Conservation (phyloP, 2,113 vertebrate species). For the Myanophis thanlyinensis region DNA sequence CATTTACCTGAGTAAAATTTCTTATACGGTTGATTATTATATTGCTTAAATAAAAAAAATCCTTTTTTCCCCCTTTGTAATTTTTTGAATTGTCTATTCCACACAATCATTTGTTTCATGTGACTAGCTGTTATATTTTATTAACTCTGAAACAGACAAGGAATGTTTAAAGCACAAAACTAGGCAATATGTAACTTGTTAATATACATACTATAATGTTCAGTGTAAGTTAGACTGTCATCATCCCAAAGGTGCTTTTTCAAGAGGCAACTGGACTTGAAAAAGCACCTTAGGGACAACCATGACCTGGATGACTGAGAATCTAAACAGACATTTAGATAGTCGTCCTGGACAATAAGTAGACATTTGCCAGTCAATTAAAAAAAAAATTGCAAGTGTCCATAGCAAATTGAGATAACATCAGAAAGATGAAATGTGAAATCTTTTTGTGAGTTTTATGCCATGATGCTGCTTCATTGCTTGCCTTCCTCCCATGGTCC, state of each 20-base stretch:
- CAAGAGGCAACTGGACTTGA: no score
- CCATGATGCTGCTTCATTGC: no score
- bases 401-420: background rate
- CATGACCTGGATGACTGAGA: no score
- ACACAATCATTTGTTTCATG: background rate
- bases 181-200: background rate
- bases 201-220: background rate
- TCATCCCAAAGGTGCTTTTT: no score
- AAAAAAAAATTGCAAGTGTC: background rate
- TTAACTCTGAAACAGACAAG: background rate
- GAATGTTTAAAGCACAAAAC: background rate
- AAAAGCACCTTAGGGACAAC: no score
- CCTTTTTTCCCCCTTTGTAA: background rate
- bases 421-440: background rate
- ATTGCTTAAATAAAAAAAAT: background rate
- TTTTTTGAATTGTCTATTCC: background rate
- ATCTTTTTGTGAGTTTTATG: background rate
- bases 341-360: background rate
- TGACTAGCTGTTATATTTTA: background rate
- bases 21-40: background rate
- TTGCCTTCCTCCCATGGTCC: background rate
- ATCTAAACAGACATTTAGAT: background rate
- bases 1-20: background rate
- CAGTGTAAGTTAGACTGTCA: background rate
- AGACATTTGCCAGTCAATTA: no score